A percentile compares a stretch with the other conserved stretches of the same genome.
These are phyloP conservation scores for Xestia c-nigrum DNA, from an alignment of 2,888 invertebrate species.

Conservation along the genomic window DNA sequence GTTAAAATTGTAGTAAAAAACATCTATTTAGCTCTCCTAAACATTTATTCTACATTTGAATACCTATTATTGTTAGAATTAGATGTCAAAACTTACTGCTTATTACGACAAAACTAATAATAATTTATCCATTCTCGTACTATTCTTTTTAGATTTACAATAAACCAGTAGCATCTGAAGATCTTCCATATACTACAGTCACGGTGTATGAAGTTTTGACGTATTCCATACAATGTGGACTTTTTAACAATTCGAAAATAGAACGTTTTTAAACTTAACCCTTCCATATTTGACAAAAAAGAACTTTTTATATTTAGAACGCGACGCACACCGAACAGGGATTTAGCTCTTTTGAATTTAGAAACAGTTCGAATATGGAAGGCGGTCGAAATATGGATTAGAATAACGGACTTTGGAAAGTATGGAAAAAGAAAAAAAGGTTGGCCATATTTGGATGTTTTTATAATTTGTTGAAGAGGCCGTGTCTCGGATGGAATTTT, in stretches of 20 bases:
- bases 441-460: constrained; percentile 62
- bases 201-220: constrained; percentile 87
- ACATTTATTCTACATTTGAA: background rate
- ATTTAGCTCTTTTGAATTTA: constrained; percentile 88
- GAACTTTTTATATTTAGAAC: constrained; percentile 89
- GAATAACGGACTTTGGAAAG: constrained; percentile 76
- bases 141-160: constrained; percentile 6
- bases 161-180: constrained; percentile 42
- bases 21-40: background rate
- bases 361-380: constrained; percentile 86
- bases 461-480: constrained; percentile 59
- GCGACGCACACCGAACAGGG: constrained; percentile 86
- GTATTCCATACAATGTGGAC: constrained; percentile 90
- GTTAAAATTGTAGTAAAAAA: no score
- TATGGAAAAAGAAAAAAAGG: constrained; percentile 67
- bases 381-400: constrained; percentile 81
- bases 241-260: constrained; percentile 91
- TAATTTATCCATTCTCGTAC: no score
- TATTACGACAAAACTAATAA: background rate
- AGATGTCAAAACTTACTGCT: background rate
- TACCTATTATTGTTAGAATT: background rate
- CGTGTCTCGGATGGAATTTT: constrained; percentile 42
- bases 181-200: constrained; percentile 72
- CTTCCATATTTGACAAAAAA: constrained; percentile 91
- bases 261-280: constrained; percentile 91